These are phyloP conservation scores for Corythucha ciliata DNA, from an alignment of 2,888 invertebrate species.

Conservation along the genomic window DNA sequence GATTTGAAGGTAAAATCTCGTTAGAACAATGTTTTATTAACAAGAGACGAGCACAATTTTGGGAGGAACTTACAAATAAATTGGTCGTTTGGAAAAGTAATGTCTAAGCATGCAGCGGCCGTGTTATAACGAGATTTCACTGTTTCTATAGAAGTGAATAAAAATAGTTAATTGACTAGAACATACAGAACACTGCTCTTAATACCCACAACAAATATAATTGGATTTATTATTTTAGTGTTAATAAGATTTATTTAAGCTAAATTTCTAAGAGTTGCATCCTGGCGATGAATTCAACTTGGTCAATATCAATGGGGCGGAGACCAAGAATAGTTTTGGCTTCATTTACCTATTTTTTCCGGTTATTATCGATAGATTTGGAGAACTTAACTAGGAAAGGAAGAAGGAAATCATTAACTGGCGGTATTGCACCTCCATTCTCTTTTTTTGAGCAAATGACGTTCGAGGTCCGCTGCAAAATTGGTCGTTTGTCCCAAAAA, in stretches of 20 bases:
- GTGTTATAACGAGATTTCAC: slow-evolving; percentile 28
- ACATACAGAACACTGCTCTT: background rate
- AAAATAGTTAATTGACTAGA: background rate
- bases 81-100: background rate
- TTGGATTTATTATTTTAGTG: background rate
- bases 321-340: no score
- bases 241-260: background rate
- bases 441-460: no score
- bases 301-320: background rate
- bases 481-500: no score
- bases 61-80: slow-evolving; percentile 27
- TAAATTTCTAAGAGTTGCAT: background rate
- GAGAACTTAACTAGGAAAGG: no score
- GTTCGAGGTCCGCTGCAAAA: no score
- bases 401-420: no score
- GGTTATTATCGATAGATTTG: no score
- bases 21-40: slow-evolving; percentile 15
- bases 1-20: no score
- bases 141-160: background rate
- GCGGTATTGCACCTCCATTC: no score
- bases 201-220: background rate
- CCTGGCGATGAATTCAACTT: background rate
- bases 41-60: slow-evolving; percentile 25
- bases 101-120: background rate
- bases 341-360: no score